A percentile compares a stretch with the other conserved stretches of the same genome.
These are phyloP conservation scores for Morpho deidamia DNA, from an alignment of 2,888 invertebrate genomes.

Conservation along the genomic window DNA sequence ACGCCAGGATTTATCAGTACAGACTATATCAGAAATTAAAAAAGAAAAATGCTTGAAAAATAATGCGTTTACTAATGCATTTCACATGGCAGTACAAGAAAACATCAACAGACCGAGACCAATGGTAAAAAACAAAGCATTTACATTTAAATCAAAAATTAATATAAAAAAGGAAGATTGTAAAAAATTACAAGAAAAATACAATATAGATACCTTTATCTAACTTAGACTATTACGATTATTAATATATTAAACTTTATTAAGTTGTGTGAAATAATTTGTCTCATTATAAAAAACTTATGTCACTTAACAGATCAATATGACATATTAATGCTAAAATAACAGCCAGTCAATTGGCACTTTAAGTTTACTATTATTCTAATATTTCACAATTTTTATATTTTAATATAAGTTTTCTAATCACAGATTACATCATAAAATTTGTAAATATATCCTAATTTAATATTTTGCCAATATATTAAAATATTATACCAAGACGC, in stretches of 20 bases:
- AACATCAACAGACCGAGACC: neutral
- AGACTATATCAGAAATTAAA: neutral
- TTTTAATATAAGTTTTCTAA: too few relatives aligned
- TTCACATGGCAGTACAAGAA: neutral
- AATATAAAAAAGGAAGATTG: conserved; percentile 1
- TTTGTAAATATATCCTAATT: too few relatives aligned
- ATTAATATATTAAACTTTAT: conserved; percentile 3
- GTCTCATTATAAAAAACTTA: neutral
- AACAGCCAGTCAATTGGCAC: too few relatives aligned
- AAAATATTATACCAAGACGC: too few relatives aligned
- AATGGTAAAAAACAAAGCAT: neutral
- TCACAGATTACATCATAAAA: too few relatives aligned
- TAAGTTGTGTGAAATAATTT: too few relatives aligned
- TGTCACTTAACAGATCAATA: neutral
- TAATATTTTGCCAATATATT: too few relatives aligned
- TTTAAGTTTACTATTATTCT: too few relatives aligned
- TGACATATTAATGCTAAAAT: neutral
- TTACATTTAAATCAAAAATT: neutral
- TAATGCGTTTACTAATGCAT: too few relatives aligned
- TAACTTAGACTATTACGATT: conserved; percentile 2
- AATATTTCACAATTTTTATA: too few relatives aligned
- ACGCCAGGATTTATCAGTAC: conserved; percentile 21
- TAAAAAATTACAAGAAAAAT: conserved; percentile 8
- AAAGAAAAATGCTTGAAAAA: neutral
- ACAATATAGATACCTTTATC: conserved; percentile 1